Evolutionary conservation across 2,113 vertebrate genomes (phyloP).

Genomic region (Ammodramus savannarum): DNA sequence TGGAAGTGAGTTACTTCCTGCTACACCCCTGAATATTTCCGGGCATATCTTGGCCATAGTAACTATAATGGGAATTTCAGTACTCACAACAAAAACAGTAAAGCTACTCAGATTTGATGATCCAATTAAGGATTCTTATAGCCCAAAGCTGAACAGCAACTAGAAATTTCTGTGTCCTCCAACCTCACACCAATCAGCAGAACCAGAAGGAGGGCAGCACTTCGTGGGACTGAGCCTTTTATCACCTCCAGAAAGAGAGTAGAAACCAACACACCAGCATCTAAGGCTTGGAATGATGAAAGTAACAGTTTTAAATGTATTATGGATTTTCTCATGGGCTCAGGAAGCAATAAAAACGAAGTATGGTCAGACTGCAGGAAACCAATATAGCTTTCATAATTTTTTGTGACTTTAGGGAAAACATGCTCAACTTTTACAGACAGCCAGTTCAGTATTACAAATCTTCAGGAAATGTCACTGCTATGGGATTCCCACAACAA

Average conservation of each 20-base stretch:
- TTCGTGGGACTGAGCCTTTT: not conserved
- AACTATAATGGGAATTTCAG: not conserved
- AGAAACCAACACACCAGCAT: not conserved
- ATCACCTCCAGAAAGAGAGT: not conserved
- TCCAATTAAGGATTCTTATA: not conserved
- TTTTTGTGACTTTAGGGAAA: constrained; percentile 48
- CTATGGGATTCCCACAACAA: not conserved
- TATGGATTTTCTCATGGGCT: constrained; percentile 29
- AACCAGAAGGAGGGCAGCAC: not conserved
- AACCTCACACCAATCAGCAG: not conserved
- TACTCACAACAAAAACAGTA: not conserved
- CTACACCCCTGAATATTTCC: not conserved
- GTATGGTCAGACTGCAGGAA: constrained; percentile 1
- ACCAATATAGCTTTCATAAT: constrained; percentile 49
- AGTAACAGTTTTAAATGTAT: constrained; percentile 10
- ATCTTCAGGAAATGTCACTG: not conserved
- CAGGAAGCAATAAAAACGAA: constrained; percentile 57
- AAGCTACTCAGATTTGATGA: not conserved
- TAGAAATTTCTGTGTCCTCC: not conserved
- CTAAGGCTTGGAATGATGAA: constrained; percentile 13
- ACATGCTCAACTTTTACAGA: not conserved
- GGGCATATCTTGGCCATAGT: not conserved
- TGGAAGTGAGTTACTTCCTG: not conserved
- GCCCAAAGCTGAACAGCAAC: not conserved
- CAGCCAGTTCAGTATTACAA: not conserved